Evolutionary conservation across 2,113 vertebrate genomes (phyloP).

Genomic region (Nesoenas mayeri): DNA sequence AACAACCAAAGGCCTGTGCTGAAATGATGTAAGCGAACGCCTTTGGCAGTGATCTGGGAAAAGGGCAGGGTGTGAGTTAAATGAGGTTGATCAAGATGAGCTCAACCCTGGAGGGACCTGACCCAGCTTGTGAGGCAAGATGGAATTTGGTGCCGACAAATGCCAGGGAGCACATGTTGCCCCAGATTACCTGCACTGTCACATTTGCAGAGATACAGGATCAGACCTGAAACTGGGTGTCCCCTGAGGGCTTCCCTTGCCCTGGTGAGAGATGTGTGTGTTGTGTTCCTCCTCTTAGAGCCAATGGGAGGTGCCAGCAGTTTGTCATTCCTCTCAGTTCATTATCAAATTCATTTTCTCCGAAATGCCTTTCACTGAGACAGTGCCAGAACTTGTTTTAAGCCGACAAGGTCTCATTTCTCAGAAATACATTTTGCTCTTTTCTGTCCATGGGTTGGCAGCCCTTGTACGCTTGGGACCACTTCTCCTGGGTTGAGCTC

Average conservation of each 20-base stretch:
- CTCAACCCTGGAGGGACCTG: slow-evolving; percentile 30
- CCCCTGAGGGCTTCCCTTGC: neutral
- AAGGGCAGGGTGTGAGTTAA: neutral
- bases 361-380: neutral
- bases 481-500: neutral
- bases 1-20: neutral
- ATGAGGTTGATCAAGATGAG: slow-evolving; percentile 5
- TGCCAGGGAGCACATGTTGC: neutral
- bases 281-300: neutral
- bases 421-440: neutral
- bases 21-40: neutral
- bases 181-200: slow-evolving; percentile 4
- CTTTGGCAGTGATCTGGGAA: neutral
- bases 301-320: neutral
- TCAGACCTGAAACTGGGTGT: slow-evolving; percentile 9
- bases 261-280: neutral
- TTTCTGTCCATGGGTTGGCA: neutral
- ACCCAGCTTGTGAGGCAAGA: slow-evolving; percentile 35
- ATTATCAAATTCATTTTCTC: neutral
- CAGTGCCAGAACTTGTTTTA: slow-evolving; percentile 1
- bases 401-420: neutral
- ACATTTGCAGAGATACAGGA: slow-evolving; percentile 1
- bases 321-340: slow-evolving; percentile 16
- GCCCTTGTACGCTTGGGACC: neutral
- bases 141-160: neutral